phyloP scores from a whole-genome alignment of 2,888 invertebrate species.

The Sturmia bella region DNA sequence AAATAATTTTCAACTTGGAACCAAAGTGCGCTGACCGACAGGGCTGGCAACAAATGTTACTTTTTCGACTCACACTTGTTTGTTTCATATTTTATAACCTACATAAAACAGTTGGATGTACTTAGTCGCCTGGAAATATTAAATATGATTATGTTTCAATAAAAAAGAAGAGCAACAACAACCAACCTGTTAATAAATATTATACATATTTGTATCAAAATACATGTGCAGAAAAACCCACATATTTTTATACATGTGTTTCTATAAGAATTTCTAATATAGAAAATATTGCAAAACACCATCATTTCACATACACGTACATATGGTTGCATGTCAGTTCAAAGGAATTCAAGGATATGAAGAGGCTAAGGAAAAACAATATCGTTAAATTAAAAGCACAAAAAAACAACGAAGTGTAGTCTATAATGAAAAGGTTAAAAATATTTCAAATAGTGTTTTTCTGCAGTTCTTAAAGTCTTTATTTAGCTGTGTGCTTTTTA shows the following conservation, averaged over 20 bases:
- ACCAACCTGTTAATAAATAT: slow-evolving; percentile 30
- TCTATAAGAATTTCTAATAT: background rate
- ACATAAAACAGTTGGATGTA: slow-evolving; percentile 73
- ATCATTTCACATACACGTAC: slow-evolving; percentile 5
- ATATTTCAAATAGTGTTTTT: slow-evolving; percentile 35
- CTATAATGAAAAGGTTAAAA: slow-evolving; percentile 41
- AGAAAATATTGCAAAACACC: slow-evolving; percentile 12
- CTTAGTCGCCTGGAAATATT: slow-evolving; percentile 76
- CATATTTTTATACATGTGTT: background rate
- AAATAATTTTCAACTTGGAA: no score
- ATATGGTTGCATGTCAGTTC: slow-evolving; percentile 66
- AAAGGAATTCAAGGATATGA: slow-evolving; percentile 65
- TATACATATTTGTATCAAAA: no score
- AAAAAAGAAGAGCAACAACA: slow-evolving; percentile 57
- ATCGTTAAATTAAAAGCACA: slow-evolving; percentile 9
- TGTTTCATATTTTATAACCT: slow-evolving; percentile 73
- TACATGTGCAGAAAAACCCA: slow-evolving; percentile 19
- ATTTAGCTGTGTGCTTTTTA: slow-evolving; percentile 5
- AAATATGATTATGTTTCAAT: slow-evolving; percentile 72
- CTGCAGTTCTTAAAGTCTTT: background rate
- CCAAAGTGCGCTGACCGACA: no score
- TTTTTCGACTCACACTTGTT: slow-evolving; percentile 15
- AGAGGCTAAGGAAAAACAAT: slow-evolving; percentile 39
- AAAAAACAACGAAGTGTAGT: slow-evolving; percentile 25
- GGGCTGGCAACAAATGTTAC: background rate